phyloP scores from a whole-genome alignment of 2,113 vertebrate genomes.

The Mastomys natalensis region DNA sequence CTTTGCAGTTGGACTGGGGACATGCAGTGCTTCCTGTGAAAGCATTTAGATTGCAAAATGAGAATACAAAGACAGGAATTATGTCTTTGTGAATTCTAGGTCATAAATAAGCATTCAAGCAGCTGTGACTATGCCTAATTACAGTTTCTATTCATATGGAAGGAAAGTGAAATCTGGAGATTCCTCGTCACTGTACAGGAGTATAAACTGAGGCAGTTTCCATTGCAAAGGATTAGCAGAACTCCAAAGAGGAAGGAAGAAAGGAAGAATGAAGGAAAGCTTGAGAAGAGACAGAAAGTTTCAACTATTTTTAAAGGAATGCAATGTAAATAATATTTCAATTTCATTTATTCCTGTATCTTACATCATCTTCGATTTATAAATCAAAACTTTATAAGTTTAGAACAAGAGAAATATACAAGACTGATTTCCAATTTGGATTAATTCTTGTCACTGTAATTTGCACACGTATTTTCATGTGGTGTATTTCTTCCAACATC shows the following conservation, averaged over 20 bases:
- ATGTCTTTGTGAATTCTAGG: background rate
- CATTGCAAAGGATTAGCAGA: background rate
- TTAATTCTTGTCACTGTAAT: background rate
- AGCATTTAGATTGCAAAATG: background rate
- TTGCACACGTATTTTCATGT: background rate
- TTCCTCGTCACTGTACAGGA: background rate
- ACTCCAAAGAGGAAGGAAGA: background rate
- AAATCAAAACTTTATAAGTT: background rate
- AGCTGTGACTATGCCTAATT: conserved; percentile 1
- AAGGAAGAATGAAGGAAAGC: background rate
- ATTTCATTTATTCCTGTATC: background rate
- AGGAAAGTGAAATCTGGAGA: background rate
- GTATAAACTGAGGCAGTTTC: background rate
- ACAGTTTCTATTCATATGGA: background rate
- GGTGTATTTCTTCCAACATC: background rate
- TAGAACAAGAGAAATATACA: background rate
- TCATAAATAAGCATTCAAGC: conserved; percentile 46
- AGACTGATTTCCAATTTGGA: background rate
- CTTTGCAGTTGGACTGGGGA: background rate
- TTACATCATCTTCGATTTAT: background rate
- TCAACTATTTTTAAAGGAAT: background rate
- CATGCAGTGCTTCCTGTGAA: background rate
- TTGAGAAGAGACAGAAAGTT: background rate
- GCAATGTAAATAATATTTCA: background rate
- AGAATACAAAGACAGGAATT: background rate